Evolutionary conservation across 2,113 vertebrate genomes (phyloP).

Genomic region (Sinocyclocheilus maitianheensis): DNA sequence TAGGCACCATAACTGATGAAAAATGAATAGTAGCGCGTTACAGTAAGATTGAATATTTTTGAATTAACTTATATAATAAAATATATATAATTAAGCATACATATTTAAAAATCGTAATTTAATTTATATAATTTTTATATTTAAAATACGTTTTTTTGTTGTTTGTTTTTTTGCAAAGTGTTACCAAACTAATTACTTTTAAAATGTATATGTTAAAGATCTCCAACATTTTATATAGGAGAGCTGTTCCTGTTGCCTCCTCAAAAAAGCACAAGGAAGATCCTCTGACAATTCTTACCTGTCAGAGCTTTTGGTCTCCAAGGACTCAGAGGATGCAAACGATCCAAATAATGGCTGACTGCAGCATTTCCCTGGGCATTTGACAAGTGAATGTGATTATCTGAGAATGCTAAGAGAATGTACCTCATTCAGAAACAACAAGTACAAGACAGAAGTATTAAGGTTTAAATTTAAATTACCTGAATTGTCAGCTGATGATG

Average conservation of each 20-base stretch:
- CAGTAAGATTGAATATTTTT: background rate
- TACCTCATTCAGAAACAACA: background rate
- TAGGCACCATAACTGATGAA: constrained; percentile 86
- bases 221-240: background rate
- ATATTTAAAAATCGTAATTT: no score
- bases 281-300: constrained; percentile 29
- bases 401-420: background rate
- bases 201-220: background rate
- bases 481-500: constrained; percentile 34
- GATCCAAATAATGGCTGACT: constrained; percentile 47
- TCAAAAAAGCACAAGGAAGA: background rate
- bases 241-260: background rate
- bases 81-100: background rate
- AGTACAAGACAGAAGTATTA: background rate
- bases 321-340: constrained; percentile 42
- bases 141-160: background rate
- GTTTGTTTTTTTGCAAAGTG: no score
- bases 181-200: background rate
- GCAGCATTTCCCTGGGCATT: constrained; percentile 30
- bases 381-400: constrained; percentile 2
- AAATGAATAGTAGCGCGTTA: background rate
- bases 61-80: background rate
- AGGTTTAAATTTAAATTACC: constrained; percentile 30
- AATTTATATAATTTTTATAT: background rate
- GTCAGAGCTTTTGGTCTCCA: constrained; percentile 30